Evolutionary conservation across 2,113 vertebrate genomes (phyloP), one percentile per base, ranked within the genome.

Genomic region (Gadus chalcogrammus): DNA sequence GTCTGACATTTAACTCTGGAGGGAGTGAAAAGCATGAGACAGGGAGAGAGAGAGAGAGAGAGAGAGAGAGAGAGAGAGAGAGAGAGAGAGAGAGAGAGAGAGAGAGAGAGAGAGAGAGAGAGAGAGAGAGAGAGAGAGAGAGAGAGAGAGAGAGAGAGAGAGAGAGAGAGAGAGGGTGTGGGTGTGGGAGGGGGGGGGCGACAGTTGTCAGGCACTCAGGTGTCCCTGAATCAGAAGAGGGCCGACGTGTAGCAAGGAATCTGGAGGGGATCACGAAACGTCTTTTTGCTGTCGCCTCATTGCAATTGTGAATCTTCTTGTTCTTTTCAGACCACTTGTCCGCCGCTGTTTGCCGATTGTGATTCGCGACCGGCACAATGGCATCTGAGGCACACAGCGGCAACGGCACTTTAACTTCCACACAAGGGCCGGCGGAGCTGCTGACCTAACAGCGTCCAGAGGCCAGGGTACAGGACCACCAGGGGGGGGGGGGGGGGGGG

Each of bases 381-480:
- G 70, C 75, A 59, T 70, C 74, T 74, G 67, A 69, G 72, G 70
- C 79, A 70, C 73, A 53, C 61, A 67, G 85, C 11, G 72, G 62
- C 74, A 69, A 69, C 72, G 66, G 38, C 69, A 69, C 52, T 52
- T 76, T 55, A 64, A 53, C 72, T 3, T 61, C 67, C 78, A 9
- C 65, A 64, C 61, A 62, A 48, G 69, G 69, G 77, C 63, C 48
- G 1, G 74, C 75, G 59, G 69, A 71, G 64, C 63, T 70, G 69
- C 59, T 13, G 5, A 55, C 17, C 64, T 78, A 70, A 83, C 70
- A 74, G 73, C 31, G 31, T 35, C 31, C 56, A 58, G 8, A 22
- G 18, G 60, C 18, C 4, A 20, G 11, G 22, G 15, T 61, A 24
- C 13, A 27, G 81, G 77, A 79, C 84, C 74, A 91, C 86, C 83